phyloP scores from a whole-genome alignment of 2,888 invertebrate species.

The Stegophylla sp. region DNA sequence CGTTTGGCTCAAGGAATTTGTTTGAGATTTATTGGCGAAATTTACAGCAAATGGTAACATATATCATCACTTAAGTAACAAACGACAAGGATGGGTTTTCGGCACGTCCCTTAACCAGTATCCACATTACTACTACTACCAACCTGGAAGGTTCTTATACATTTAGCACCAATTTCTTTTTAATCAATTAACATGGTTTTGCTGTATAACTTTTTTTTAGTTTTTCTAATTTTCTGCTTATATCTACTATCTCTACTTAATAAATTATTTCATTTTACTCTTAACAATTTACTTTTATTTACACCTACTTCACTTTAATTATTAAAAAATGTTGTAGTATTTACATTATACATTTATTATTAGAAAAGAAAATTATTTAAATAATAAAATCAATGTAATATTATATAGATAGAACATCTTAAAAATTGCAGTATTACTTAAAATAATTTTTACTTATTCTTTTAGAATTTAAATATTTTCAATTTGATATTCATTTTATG shows the following conservation, averaged over 20 bases:
- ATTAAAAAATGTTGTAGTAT: not conserved
- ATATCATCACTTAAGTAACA: slow-evolving; percentile 54
- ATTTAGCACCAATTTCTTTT: slow-evolving; percentile 41
- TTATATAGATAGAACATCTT: not conserved
- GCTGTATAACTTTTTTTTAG: not conserved
- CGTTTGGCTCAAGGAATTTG: slow-evolving; percentile 6
- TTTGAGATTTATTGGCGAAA: slow-evolving; percentile 48
- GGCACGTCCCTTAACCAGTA: slow-evolving; percentile 58
- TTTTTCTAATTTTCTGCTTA: slow-evolving; percentile 39
- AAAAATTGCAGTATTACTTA: not conserved
- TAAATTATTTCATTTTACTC: not conserved
- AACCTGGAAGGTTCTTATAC: slow-evolving; percentile 57
- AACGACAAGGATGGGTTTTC: slow-evolving; percentile 60
- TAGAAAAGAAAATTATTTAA: too few relatives aligned
- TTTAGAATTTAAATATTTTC: not conserved
- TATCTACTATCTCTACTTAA: slow-evolving; percentile 23
- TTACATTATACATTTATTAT: too few relatives aligned
- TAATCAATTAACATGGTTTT: slow-evolving; percentile 29
- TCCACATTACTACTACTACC: slow-evolving; percentile 60
- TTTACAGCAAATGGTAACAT: slow-evolving; percentile 59
- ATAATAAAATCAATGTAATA: not conserved
- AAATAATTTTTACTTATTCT: not conserved
- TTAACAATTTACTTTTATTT: not conserved
- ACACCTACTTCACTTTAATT: not conserved
- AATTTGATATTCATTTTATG: too few relatives aligned